Percentiles rank a stretch among this genome's conserved stretches.
Conservation (phyloP, 2,888 invertebrate species). For the Eupithecia dodoneata region DNA sequence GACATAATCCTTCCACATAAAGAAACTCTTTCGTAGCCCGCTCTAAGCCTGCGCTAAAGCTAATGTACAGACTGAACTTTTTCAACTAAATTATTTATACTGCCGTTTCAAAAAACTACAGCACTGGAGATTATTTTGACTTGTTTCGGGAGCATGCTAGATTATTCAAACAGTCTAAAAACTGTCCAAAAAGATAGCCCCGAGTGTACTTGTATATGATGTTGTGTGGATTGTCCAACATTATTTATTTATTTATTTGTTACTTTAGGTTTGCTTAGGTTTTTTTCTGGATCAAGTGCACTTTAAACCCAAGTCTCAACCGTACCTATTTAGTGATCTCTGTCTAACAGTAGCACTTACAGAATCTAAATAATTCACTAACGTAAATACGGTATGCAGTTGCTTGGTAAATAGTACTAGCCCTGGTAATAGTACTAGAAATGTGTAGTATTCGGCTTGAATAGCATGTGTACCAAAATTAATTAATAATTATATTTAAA, state of each 20-base stretch:
- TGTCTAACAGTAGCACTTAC: constrained; percentile 20
- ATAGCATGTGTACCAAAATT: background rate
- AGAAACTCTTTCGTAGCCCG: constrained; percentile 55
- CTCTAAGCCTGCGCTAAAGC: constrained; percentile 52
- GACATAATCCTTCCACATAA: constrained; percentile 62
- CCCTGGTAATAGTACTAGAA: background rate
- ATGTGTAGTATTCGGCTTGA: background rate
- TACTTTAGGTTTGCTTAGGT: too few relatives aligned
- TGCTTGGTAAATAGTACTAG: background rate
- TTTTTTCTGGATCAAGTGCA: background rate
- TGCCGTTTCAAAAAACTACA: constrained; percentile 23
- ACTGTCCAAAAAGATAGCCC: background rate
- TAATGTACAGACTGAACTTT: constrained; percentile 53
- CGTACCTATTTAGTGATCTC: background rate
- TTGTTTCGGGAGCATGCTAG: background rate
- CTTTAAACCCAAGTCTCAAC: background rate
- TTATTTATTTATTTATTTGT: too few relatives aligned
- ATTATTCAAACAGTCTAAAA: background rate
- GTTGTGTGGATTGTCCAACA: too few relatives aligned
- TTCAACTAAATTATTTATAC: constrained; percentile 58
- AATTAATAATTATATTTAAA: too few relatives aligned
- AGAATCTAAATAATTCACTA: constrained; percentile 16
- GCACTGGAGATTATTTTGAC: background rate
- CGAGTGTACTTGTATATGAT: too few relatives aligned
- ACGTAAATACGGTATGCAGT: background rate